These are phyloP conservation scores for Dryobotodes eremita DNA, from an alignment of 2,888 invertebrate species.

Conservation along the genomic window DNA sequence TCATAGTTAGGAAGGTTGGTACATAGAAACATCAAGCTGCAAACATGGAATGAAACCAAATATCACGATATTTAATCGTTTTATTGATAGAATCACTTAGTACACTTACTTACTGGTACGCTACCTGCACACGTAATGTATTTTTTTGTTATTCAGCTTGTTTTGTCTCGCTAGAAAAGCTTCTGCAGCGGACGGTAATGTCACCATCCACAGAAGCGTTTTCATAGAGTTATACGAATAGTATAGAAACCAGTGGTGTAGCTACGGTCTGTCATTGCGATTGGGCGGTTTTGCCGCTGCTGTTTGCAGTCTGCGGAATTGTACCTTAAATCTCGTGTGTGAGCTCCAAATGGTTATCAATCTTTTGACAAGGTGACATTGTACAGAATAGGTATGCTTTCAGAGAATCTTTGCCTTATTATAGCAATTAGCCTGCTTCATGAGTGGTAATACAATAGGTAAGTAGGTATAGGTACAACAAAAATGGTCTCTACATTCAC, in stretches of 20 bases:
- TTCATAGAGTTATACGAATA: neutral
- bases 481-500: constrained; percentile 48
- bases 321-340: too few species aligned
- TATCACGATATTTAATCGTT: constrained; percentile 5
- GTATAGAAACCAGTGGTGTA: neutral
- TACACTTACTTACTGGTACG: neutral
- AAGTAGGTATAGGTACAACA: neutral
- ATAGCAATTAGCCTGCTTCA: neutral
- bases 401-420: neutral
- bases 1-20: neutral
- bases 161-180: neutral
- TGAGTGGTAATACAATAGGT: constrained; percentile 1
- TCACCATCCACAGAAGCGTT: neutral
- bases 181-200: neutral
- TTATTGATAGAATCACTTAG: constrained; percentile 20
- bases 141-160: too few species aligned
- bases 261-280: neutral
- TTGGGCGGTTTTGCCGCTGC: neutral
- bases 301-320: neutral
- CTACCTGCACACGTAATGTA: neutral
- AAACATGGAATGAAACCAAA: constrained; percentile 6
- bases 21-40: neutral
- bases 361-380: neutral
- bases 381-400: neutral
- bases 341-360: neutral